A percentile compares a stretch with the other conserved stretches of the same genome.
Conservation (phyloP, 2,888 invertebrate genomes). For the Ptychoptera albimana region DNA sequence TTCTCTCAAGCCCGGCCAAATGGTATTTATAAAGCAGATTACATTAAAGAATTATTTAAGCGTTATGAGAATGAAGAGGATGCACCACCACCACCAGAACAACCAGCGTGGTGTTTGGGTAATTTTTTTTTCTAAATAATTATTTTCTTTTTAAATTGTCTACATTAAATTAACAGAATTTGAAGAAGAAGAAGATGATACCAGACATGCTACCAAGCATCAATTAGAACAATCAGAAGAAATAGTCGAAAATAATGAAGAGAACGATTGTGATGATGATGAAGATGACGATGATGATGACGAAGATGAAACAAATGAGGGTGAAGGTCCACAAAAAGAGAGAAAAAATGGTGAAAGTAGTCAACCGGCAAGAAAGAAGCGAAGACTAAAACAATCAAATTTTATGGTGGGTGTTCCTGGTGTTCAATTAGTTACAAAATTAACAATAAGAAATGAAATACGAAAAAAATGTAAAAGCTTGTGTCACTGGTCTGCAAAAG, state of each 20-base stretch:
- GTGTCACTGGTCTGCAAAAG: slow-evolving; percentile 62
- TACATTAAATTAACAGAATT: too few species aligned
- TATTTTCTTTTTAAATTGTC: slow-evolving; percentile 8
- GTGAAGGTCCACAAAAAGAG: slow-evolving; percentile 4
- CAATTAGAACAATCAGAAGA: slow-evolving; percentile 19
- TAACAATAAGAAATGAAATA: slow-evolving; percentile 50
- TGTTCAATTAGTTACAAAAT: slow-evolving; percentile 49
- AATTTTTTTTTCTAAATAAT: slow-evolving; percentile 4
- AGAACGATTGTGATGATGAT: slow-evolving; percentile 9
- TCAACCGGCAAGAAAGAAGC: slow-evolving; percentile 24
- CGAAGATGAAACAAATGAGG: slow-evolving; percentile 9
- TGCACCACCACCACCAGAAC: slow-evolving; percentile 52
- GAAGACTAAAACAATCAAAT: slow-evolving; percentile 42
- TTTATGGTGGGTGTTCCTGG: slow-evolving; percentile 84
- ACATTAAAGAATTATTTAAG: slow-evolving; percentile 70
- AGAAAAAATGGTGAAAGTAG: background rate
- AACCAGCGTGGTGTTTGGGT: slow-evolving; percentile 79
- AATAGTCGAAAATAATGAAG: background rate
- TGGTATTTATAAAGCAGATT: slow-evolving; percentile 96
- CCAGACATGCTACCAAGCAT: slow-evolving; percentile 24
- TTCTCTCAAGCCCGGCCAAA: slow-evolving; percentile 64
- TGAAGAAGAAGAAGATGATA: slow-evolving; percentile 21
- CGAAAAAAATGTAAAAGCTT: slow-evolving; percentile 56
- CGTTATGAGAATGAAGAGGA: slow-evolving; percentile 63
- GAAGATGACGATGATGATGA: slow-evolving; percentile 6